Conservation (phyloP, 1,140 invertebrate species). For the Micrasema longulum region DNA sequence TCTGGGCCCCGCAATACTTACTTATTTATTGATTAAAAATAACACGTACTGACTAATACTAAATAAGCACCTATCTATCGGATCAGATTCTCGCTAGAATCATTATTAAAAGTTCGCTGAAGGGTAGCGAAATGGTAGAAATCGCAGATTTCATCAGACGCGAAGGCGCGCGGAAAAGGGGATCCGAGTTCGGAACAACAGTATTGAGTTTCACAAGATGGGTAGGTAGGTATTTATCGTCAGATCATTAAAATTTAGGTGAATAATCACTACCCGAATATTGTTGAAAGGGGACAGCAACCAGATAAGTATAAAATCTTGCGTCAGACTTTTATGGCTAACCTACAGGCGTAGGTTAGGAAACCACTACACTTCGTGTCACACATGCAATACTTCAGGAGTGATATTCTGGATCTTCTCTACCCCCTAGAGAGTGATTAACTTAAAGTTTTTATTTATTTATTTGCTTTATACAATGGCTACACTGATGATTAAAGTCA, state of each 20-base stretch:
- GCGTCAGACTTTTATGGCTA: too few relatives aligned
- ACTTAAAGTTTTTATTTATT: too few relatives aligned
- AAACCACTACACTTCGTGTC: too few relatives aligned
- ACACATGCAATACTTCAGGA: too few relatives aligned
- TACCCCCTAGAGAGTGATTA: too few relatives aligned
- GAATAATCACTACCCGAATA: too few relatives aligned
- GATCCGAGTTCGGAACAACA: constrained; percentile 8
- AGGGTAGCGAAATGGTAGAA: constrained; percentile 4
- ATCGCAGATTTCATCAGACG: constrained; percentile 10
- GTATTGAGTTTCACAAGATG: constrained; percentile 4
- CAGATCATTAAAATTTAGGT: neutral
- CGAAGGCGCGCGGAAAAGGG: neutral
- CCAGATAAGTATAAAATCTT: too few relatives aligned
- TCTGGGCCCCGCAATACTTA: neutral
- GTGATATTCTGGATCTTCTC: too few relatives aligned
- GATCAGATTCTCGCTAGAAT: constrained; percentile 1
- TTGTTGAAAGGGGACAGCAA: too few relatives aligned
- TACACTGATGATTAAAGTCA: too few relatives aligned
- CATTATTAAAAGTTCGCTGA: constrained; percentile 4
- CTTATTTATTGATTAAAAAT: neutral
- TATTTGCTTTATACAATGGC: too few relatives aligned
- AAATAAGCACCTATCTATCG: constrained; percentile 1
- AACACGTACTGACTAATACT: neutral
- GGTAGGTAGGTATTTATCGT: neutral
- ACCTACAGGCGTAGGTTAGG: too few relatives aligned